Percentiles rank a stretch among this genome's conserved stretches.
Evolutionary conservation across 2,113 vertebrate genomes (phyloP).

Genomic region (Odocoileus hemionus): DNA sequence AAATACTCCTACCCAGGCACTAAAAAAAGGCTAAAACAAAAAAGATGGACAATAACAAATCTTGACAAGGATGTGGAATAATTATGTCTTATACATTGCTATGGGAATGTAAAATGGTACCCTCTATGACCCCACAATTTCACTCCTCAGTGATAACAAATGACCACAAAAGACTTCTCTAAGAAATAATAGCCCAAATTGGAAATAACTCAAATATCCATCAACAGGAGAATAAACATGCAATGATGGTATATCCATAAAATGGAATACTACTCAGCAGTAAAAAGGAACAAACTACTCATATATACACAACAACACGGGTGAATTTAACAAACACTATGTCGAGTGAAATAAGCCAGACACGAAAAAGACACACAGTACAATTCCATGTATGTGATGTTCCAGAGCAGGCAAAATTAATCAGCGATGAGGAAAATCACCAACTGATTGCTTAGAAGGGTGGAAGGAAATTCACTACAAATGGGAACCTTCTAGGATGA

Average conservation of each 20-base stretch:
- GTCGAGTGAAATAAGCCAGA: neutral
- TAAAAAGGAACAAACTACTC: neutral
- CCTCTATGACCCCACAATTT: neutral
- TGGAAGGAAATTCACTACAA: neutral
- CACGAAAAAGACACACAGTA: neutral
- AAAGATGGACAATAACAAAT: neutral
- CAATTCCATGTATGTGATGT: neutral
- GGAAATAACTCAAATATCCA: neutral
- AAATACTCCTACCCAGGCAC: neutral
- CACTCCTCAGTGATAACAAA: neutral
- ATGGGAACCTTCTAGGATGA: neutral
- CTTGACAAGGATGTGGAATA: neutral
- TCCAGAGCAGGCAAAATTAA: neutral
- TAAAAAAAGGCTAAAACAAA: neutral
- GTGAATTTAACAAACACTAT: neutral
- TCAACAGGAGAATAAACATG: neutral
- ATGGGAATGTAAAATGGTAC: neutral
- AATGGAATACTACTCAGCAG: neutral
- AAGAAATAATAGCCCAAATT: neutral
- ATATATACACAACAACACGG: rapidly evolving
- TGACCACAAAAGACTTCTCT: neutral
- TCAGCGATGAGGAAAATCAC: neutral
- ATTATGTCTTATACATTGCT: neutral
- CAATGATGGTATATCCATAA: neutral
- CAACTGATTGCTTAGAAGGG: neutral